Conservation (phyloP, 2,888 invertebrate species). For the Drosophila paramelanica region DNA sequence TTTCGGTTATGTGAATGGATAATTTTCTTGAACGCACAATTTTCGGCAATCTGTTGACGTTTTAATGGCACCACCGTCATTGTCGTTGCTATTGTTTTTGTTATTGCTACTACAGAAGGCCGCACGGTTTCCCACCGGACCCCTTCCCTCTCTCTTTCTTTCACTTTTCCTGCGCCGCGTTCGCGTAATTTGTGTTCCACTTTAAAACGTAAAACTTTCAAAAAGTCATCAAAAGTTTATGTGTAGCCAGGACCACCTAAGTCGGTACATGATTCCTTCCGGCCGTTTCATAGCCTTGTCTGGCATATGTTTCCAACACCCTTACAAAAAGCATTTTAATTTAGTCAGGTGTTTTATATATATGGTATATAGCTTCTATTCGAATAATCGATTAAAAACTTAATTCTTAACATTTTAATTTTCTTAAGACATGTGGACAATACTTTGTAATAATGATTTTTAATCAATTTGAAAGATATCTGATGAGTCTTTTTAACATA, state of each 20-base stretch:
- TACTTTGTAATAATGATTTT: too few relatives aligned
- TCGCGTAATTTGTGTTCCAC: conserved; percentile 67
- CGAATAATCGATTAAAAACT: too few relatives aligned
- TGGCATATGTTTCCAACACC: conserved; percentile 41
- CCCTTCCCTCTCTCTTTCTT: background rate
- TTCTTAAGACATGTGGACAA: too few relatives aligned
- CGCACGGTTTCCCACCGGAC: background rate
- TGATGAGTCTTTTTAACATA: too few relatives aligned
- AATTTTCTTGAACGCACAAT: conserved; percentile 27
- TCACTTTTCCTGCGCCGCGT: background rate
- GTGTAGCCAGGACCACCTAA: conserved; percentile 62
- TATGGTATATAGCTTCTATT: background rate
- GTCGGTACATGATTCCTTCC: conserved; percentile 47
- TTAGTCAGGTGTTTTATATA: background rate
- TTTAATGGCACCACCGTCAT: conserved; percentile 30
- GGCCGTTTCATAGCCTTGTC: conserved; percentile 31
- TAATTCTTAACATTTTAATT: too few relatives aligned
- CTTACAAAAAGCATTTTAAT: background rate
- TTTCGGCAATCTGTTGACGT: conserved; percentile 54
- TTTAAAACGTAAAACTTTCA: conserved; percentile 69
- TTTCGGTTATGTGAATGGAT: conserved; percentile 30
- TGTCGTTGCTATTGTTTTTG: conserved; percentile 35
- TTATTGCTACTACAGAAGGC: conserved; percentile 37
- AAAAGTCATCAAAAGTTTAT: conserved; percentile 76
- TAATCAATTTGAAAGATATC: too few relatives aligned